Evolutionary conservation across 2,797 vertebrate genomes (phyloP).

Genomic region (Gymnopithys bicolor): DNA sequence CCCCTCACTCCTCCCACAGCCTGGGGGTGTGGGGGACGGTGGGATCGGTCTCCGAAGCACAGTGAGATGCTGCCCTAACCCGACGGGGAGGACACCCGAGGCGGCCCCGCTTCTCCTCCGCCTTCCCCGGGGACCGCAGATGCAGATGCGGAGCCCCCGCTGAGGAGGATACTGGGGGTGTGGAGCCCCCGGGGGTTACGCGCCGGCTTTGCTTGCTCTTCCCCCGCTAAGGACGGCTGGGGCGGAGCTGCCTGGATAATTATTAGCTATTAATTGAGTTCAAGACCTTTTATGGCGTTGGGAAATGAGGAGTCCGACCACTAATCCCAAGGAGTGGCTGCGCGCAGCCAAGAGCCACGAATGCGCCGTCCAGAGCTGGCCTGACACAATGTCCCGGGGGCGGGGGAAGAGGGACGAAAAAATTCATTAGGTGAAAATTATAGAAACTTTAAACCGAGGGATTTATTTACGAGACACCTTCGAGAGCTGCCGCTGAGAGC

Average conservation of each 20-base stretch:
- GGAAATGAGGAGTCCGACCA: slow-evolving; percentile 85
- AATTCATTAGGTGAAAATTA: slow-evolving; percentile 50
- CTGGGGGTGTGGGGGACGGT: fast-evolving
- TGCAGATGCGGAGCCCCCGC: not conserved
- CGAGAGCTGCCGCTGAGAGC: not conserved
- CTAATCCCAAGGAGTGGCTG: slow-evolving; percentile 79
- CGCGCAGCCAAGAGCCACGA: slow-evolving; percentile 66
- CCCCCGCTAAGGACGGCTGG: not conserved
- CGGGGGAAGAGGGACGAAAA: not conserved
- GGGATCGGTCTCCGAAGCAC: too few species aligned
- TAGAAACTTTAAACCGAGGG: not conserved
- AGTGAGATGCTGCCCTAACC: not conserved
- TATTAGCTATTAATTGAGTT: slow-evolving; percentile 95
- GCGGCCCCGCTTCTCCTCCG: not conserved
- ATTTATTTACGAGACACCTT: not conserved
- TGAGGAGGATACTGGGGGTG: not conserved
- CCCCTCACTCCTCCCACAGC: not conserved
- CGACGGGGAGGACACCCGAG: not conserved
- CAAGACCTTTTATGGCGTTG: slow-evolving; percentile 84
- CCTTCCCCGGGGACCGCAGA: not conserved
- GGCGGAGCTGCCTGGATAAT: slow-evolving; percentile 80
- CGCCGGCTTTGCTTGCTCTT: not conserved
- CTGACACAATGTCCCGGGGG: not conserved
- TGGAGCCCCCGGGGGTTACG: not conserved
- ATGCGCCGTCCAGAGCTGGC: slow-evolving; percentile 22